A percentile compares a stretch with the other conserved stretches of the same genome.
Conservation (phyloP, 1,140 invertebrate species). For the Maconellicoccus hirsutus region DNA sequence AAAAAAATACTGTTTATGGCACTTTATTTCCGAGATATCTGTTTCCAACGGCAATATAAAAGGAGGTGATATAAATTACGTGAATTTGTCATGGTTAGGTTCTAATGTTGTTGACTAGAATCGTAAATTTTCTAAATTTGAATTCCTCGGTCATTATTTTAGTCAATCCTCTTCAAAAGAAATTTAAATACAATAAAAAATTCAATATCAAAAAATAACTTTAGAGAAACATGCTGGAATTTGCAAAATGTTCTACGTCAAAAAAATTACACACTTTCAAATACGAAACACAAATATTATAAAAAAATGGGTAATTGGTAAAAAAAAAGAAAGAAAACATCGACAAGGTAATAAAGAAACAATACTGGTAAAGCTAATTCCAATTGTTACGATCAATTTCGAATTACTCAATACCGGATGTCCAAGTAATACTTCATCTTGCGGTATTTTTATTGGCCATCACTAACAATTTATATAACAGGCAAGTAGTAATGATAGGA, state of each 20-base stretch:
- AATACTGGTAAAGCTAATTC: constrained; percentile 11
- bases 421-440: too few relatives aligned
- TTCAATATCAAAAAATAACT: too few relatives aligned
- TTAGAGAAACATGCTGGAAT: too few relatives aligned
- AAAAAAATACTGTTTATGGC: background rate
- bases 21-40: background rate
- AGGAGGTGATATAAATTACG: background rate
- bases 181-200: too few relatives aligned
- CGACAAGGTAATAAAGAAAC: background rate
- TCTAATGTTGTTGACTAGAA: background rate
- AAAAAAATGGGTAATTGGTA: background rate
- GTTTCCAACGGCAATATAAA: background rate
- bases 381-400: background rate
- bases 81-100: background rate
- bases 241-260: too few relatives aligned
- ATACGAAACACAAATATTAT: background rate
- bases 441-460: too few relatives aligned
- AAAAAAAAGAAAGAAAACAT: background rate
- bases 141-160: too few relatives aligned
- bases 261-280: too few relatives aligned
- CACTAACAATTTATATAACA: too few relatives aligned
- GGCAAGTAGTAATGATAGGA: too few relatives aligned
- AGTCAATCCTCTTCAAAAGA: too few relatives aligned
- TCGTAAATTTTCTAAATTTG: background rate
- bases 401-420: background rate